Evolutionary conservation across 2,888 invertebrate genomes (phyloP).

Genomic region (Drosophila engyochracea): DNA sequence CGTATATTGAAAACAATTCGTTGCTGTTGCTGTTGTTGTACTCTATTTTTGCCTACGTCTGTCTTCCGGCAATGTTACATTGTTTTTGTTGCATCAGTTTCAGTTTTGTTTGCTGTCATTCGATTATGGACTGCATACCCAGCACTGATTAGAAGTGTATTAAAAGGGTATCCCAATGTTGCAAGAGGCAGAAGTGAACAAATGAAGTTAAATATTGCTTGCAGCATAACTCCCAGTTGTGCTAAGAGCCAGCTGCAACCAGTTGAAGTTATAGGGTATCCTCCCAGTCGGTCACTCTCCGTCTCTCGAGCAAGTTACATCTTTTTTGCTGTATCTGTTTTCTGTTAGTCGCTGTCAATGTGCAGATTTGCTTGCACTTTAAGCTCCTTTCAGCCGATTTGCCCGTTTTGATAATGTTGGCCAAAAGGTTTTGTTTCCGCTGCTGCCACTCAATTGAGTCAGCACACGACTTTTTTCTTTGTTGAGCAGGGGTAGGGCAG

Average conservation of each 20-base stretch:
- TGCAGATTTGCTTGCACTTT: conserved; percentile 26
- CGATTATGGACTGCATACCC: conserved; percentile 31
- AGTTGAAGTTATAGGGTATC: background rate
- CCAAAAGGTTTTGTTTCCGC: conserved; percentile 50
- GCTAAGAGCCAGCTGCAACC: background rate
- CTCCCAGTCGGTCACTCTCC: background rate
- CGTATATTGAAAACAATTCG: conserved; percentile 76
- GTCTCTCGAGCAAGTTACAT: background rate
- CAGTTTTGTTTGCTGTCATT: conserved; percentile 51
- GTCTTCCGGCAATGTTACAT: conserved; percentile 78
- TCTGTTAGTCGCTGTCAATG: conserved; percentile 26
- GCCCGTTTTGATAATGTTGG: conserved; percentile 29
- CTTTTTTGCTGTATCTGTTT: conserved; percentile 2
- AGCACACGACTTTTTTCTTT: conserved; percentile 40
- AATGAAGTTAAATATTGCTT: background rate
- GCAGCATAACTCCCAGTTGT: no score
- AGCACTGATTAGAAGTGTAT: background rate
- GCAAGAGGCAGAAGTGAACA: background rate
- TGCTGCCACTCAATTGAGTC: conserved; percentile 55
- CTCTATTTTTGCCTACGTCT: conserved; percentile 40
- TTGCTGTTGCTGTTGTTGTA: background rate
- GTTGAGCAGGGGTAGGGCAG: background rate
- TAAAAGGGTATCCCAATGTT: background rate
- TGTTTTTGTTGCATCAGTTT: conserved; percentile 77
- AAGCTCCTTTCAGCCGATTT: conserved; percentile 10